Evolutionary conservation across 1,140 invertebrate species (phyloP).

Genomic region (Leptinotarsa texana): DNA sequence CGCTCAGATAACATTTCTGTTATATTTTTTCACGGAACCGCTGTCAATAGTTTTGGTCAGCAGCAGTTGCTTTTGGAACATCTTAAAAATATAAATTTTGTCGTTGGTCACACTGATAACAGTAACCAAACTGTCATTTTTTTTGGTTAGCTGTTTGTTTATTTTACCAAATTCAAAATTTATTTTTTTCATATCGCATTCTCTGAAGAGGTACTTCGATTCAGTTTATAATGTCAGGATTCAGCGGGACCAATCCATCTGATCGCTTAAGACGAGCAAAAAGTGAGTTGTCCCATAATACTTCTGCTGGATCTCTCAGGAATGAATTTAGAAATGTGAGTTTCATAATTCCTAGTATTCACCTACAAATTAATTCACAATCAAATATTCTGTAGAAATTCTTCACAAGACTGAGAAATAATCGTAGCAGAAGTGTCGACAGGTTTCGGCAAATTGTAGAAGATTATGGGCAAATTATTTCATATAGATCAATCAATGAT

Average conservation of each 20-base stretch:
- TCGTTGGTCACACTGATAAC: not conserved
- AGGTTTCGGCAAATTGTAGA: conserved; percentile 21
- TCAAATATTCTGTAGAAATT: conserved; percentile 8
- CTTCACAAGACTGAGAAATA: conserved; percentile 19
- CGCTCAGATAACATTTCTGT: no score
- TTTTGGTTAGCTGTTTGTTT: not conserved
- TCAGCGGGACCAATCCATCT: not conserved
- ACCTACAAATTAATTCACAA: not conserved
- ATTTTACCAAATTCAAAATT: not conserved
- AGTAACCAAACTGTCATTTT: not conserved
- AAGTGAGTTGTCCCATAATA: conserved; percentile 18
- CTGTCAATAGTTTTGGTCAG: no score
- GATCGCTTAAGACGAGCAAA: conserved; percentile 10
- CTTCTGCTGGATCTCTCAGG: conserved; percentile 6
- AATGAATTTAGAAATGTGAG: conserved; percentile 24
- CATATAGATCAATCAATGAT: conserved; percentile 16
- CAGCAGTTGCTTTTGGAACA: not conserved
- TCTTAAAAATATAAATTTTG: not conserved
- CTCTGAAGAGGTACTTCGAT: no score
- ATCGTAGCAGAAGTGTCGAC: conserved; percentile 24
- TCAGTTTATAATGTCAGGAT: not conserved
- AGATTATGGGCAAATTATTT: conserved; percentile 23
- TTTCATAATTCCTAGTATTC: not conserved
- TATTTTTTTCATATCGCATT: not conserved
- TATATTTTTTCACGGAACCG: no score